Conservation (phyloP, 2,888 invertebrate species). For the Cheiracanthium punctorium region DNA sequence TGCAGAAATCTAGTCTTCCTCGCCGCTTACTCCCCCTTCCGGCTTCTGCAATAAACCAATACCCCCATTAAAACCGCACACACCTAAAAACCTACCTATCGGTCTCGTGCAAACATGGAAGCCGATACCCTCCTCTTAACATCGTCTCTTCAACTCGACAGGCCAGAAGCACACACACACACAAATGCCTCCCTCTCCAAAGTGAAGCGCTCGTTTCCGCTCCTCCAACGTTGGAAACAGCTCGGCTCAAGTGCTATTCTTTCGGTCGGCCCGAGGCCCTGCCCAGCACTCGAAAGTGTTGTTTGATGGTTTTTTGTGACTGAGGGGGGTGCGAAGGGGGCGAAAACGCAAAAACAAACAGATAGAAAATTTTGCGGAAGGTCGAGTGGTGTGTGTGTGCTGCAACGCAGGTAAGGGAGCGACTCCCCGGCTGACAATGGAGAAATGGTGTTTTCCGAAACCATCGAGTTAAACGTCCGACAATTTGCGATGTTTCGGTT, state of each 20-base stretch:
- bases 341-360: slow-evolving; percentile 11
- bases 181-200: no score
- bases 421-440: no score
- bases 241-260: no score
- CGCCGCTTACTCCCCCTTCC: no score
- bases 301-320: no score
- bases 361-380: background rate
- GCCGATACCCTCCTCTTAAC: background rate
- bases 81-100: background rate
- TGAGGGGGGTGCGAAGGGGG: background rate
- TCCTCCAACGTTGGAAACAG: background rate
- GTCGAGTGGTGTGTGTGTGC: background rate
- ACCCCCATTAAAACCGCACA: background rate
- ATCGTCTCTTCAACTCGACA: background rate
- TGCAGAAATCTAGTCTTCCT: no score
- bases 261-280: background rate
- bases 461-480: no score
- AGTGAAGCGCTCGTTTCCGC: background rate
- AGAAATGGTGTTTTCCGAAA: no score
- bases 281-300: slow-evolving; percentile 8
- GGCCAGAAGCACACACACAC: background rate
- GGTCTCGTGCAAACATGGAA: background rate
- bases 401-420: background rate
- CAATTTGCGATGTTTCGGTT: no score
- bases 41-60: background rate